Evolutionary conservation across 2,888 invertebrate species (phyloP), one percentile per base, ranked within the genome.

Genomic region (Drosophila quinaria): DNA sequence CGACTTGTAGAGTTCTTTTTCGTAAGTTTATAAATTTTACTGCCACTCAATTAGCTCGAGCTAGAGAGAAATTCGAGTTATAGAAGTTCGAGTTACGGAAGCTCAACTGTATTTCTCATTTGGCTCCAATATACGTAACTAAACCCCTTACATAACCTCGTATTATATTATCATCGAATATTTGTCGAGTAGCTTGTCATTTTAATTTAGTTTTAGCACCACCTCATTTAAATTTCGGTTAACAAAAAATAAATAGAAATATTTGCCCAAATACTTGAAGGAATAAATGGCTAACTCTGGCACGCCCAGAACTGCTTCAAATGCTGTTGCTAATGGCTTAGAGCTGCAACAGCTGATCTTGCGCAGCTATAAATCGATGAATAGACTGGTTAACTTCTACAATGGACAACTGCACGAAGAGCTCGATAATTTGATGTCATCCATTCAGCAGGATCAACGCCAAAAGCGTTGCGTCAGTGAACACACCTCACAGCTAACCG

Each of bases 401-500:
- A 70, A 72, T 37, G 73, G 71, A 1, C 64, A 70, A 19, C 35
- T 76, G 49, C 60, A 66, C 9, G 51, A 72, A 6, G 71, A 72
- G 51, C 51, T 75, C 35, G 41, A 15, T 44, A 41, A 49, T 6
- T n/a, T 68, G 15, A 15, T 59, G 49, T 19, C 22, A 11, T 54
- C 44, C 17, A 10, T 54, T 1, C 46, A 59, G 15, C 37, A 68
- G 52, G 49, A 54, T 19, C 19, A 37, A 17, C 22, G 19, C 1
- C 25, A 41, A 39, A n/a, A 33, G 4, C 68, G 74, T 10, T 51
- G 37, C 56, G 29, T 35, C 49, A 68, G 31, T 19, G 50, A 55
- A 3, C 75, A 69, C 17, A 75, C 60, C 42, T 74, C 74, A 13
- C 74, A 75, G 51, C 47, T 70, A 42, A 75, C 56, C 10, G 63